Conservation (phyloP, 2,888 invertebrate genomes). For the Ichneumon xanthorius region DNA sequence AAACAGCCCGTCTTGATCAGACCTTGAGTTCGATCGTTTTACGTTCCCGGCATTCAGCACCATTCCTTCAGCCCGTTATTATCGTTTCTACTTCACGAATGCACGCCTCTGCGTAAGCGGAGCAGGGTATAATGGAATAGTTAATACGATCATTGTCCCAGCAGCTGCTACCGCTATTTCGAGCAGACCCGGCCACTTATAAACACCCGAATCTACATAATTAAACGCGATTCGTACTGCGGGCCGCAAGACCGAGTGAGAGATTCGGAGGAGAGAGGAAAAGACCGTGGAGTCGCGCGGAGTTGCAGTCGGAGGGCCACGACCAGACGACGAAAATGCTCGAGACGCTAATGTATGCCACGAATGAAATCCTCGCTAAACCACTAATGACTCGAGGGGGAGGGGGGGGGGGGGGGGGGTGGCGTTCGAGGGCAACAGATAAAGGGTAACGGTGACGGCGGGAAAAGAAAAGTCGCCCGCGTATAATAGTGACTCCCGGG, state of each 20-base stretch:
- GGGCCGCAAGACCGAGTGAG: conserved; percentile 44
- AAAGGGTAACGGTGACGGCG: conserved; percentile 64
- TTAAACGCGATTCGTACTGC: conserved; percentile 71
- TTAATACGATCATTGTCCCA: conserved; percentile 56
- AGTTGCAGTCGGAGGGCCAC: conserved; percentile 26
- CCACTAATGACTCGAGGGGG: conserved; percentile 69
- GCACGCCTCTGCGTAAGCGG: background rate
- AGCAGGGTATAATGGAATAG: conserved; percentile 44
- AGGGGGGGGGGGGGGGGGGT: conserved; percentile 36
- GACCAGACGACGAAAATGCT: conserved; percentile 62
- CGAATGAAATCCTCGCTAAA: conserved; percentile 72
- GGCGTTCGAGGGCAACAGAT: conserved; percentile 54
- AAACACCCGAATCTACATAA: conserved; percentile 76
- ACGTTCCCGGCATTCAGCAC: background rate
- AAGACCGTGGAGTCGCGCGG: conserved; percentile 13
- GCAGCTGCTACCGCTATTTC: conserved; percentile 32
- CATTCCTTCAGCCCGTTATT: background rate
- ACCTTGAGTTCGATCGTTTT: background rate
- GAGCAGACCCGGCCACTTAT: conserved; percentile 59
- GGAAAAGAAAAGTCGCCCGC: conserved; percentile 47
- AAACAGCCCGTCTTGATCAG: background rate
- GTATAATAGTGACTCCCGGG: background rate
- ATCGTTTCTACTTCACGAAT: background rate
- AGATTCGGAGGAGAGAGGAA: background rate
- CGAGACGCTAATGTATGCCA: conserved; percentile 70